A percentile compares a stretch with the other conserved stretches of the same genome.
Evolutionary conservation across 2,888 invertebrate genomes (phyloP).

Genomic region (Drosophila formosana): DNA sequence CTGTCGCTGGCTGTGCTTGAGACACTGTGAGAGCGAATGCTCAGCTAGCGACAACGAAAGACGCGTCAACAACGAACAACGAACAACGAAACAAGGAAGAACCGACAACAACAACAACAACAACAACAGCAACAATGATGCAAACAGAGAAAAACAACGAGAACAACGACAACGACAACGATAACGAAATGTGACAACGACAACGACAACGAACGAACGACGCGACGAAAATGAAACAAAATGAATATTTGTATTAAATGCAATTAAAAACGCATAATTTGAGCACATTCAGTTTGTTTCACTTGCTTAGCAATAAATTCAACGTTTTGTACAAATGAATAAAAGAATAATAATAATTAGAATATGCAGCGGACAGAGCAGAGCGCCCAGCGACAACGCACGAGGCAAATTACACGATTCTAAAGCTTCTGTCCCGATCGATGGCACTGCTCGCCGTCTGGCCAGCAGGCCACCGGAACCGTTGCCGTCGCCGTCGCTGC

Average conservation of each 20-base stretch:
- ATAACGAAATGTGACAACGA: conserved; percentile 12
- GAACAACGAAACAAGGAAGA: conserved; percentile 43
- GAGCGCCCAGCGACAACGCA: conserved; percentile 66
- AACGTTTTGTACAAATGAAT: conserved; percentile 9
- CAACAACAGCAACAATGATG: conserved; percentile 10
- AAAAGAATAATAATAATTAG: conserved; percentile 1
- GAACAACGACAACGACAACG: conserved; percentile 23
- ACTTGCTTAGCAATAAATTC: conserved; percentile 48
- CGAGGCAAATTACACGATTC: conserved; percentile 80
- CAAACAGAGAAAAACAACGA: conserved; percentile 15
- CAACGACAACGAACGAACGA: conserved; percentile 17
- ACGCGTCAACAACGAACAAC: conserved; percentile 65
- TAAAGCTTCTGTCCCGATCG: conserved; percentile 74
- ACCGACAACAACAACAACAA: conserved; percentile 23
- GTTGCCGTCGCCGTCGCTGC: conserved; percentile 15
- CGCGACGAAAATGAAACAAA: conserved; percentile 64
- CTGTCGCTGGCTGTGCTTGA: conserved; percentile 61
- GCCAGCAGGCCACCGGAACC: conserved; percentile 62
- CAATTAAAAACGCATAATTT: conserved; percentile 65
- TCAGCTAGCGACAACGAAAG: conserved; percentile 66
- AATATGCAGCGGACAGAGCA: conserved; percentile 43
- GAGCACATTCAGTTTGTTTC: conserved; percentile 66
- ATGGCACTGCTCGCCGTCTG: conserved; percentile 68
- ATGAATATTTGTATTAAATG: conserved; percentile 47
- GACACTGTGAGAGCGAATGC: conserved; percentile 64